Conservation (phyloP, 2,888 invertebrate species). For the Mactromeris polynyma region DNA sequence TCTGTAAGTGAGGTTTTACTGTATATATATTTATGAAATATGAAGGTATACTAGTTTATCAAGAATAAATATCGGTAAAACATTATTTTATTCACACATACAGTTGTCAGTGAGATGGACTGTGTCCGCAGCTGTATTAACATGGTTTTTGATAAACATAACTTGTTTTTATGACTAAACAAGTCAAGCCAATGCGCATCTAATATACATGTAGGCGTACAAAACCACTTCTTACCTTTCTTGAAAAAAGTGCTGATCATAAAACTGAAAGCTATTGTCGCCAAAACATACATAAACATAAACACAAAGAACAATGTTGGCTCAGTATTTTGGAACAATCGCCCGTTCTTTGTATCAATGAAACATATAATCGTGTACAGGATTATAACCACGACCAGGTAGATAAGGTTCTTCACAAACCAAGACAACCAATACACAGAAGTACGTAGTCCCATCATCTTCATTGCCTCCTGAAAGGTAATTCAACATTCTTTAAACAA, state of each 20-base stretch:
- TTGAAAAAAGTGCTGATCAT: conserved; percentile 93
- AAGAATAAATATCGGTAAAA: too few species aligned
- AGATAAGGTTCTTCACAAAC: conserved; percentile 92
- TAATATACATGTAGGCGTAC: background rate
- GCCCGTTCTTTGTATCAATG: conserved; percentile 65
- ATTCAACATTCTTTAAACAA: background rate
- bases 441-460: conserved; percentile 94
- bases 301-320: conserved; percentile 91
- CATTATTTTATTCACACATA: background rate
- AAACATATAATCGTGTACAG: conserved; percentile 86
- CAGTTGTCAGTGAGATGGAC: background rate
- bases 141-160: background rate
- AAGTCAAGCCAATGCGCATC: background rate
- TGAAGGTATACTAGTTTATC: background rate
- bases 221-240: conserved; percentile 89
- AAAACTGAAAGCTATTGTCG: conserved; percentile 93
- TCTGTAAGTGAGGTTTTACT: too few species aligned
- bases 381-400: conserved; percentile 90
- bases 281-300: conserved; percentile 91
- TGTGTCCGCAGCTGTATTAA: background rate
- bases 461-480: conserved; percentile 92
- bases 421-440: conserved; percentile 95
- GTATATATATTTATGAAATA: too few species aligned
- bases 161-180: background rate
- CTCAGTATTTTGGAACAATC: conserved; percentile 87